Conservation (phyloP, 2,888 invertebrate genomes). For the Eristalis tenax region DNA sequence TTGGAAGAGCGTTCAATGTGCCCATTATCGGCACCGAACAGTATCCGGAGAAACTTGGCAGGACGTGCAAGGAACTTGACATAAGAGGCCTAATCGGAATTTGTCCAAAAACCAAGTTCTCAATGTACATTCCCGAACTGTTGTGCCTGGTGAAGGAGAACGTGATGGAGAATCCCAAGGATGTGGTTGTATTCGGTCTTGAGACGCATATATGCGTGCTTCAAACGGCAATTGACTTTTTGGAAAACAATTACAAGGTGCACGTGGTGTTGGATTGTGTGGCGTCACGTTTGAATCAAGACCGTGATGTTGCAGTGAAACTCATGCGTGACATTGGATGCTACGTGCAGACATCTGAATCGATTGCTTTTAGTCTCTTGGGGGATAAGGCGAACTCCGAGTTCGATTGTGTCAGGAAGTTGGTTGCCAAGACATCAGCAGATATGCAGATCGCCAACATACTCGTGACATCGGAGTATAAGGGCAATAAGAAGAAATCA, state of each 20-base stretch:
- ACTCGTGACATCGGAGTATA: not conserved
- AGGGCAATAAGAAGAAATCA: not conserved
- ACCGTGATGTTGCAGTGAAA: constrained; percentile 86
- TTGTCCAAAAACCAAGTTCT: constrained; percentile 88
- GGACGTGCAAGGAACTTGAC: constrained; percentile 87
- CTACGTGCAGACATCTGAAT: constrained; percentile 89
- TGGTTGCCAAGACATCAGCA: constrained; percentile 82
- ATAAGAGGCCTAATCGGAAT: constrained; percentile 84
- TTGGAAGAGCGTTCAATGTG: constrained; percentile 85
- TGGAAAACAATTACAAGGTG: constrained; percentile 83
- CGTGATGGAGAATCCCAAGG: constrained; percentile 80
- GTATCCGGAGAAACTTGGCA: constrained; percentile 88
- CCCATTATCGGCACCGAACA: constrained; percentile 88
- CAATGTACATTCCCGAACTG: constrained; percentile 88
- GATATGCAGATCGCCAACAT: constrained; percentile 74
- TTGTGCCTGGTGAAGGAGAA: constrained; percentile 83
- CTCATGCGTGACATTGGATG: constrained; percentile 89
- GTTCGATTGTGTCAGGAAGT: constrained; percentile 86
- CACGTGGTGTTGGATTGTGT: constrained; percentile 90
- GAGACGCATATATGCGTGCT: constrained; percentile 91
- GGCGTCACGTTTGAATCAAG: constrained; percentile 87
- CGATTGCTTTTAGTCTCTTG: constrained; percentile 88
- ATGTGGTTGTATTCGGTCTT: constrained; percentile 85
- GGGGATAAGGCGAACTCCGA: constrained; percentile 87
- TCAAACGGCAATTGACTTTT: constrained; percentile 88